Base-by-base conservation (phyloP, 2,113 vertebrate genomes). In the Acanthochromis polyacanthus region DNA sequence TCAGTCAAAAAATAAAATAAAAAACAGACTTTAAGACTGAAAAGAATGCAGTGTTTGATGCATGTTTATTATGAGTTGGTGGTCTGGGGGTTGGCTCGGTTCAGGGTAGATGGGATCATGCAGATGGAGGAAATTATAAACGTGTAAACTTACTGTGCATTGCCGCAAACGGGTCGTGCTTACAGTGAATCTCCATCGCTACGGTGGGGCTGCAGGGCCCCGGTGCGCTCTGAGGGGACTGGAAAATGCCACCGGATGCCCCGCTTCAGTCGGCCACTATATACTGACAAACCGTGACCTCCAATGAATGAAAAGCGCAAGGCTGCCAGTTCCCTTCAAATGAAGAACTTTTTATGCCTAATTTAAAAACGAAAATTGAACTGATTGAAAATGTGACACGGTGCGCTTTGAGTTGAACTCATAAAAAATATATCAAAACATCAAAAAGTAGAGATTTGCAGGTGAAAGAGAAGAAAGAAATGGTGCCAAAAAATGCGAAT, bases 101-200 rank as follows among this genome's bases (percentile, higher is more conserved):
- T 74, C 45, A 50, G 50, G 38, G 36, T 40, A 71, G 46, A 67
- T 62, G 80, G 55, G 58, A 55, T 59, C 71, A 81, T 88, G 84
- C 80, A 90, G 58, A 81, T 46, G 30, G 38, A 40, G 60, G 32
- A 45, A 57, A 78, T 67, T 5, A 72, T 66, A 63, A 81, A 59
- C 15, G 10, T 4, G 53, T 46, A 50, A 82, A 93, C 98, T 99
- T 97, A 99, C 98, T 96, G 96, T 99, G 98, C 98, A 99, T 99
- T 72, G 98, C 97, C 88, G 98, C 97, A 90, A 99, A 99, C 91
- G 98, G 97, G 95, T 99, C 98, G 97, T 99, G 98, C 94, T 99
- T 99, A 96, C 98, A 99, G 94, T 99, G 98, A 95, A 99, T 98
- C 96, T 99, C 98, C 98, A 99, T 99, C 92, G 89, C 91, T 88